Conservation (phyloP, 2,888 invertebrate species). For the Proisotoma minuta region DNA sequence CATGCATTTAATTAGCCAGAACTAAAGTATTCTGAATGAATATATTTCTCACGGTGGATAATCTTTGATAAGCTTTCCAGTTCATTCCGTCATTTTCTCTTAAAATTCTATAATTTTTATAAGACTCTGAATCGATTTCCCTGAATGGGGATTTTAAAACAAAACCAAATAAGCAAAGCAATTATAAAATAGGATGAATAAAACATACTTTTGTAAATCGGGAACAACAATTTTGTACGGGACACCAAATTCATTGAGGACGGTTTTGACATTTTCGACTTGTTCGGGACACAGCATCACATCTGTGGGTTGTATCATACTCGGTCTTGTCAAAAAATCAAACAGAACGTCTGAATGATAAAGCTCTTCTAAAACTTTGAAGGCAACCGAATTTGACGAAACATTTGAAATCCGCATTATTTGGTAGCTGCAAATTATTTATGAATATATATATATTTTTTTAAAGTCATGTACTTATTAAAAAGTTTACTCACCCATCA, state of each 20-base stretch:
- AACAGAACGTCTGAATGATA: conserved; percentile 16
- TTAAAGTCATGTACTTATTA: background rate
- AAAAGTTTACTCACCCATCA: conserved; percentile 28
- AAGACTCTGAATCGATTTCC: conserved; percentile 4
- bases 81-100: conserved; percentile 21
- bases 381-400: background rate
- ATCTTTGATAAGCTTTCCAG: conserved; percentile 40
- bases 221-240: conserved; percentile 30
- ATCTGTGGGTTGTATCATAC: conserved; percentile 60
- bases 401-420: conserved; percentile 25
- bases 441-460: background rate
- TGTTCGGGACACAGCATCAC: conserved; percentile 66
- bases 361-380: background rate
- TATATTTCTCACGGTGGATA: conserved; percentile 30
- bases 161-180: background rate
- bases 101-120: conserved; percentile 2
- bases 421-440: conserved; percentile 33
- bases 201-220: conserved; percentile 32
- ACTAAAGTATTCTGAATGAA: background rate
- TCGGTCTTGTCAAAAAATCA: conserved; percentile 60
- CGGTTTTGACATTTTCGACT: conserved; percentile 21
- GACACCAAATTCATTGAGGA: conserved; percentile 29
- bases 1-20: background rate
- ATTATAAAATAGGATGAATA: background rate
- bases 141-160: background rate